A percentile compares a stretch with the other conserved stretches of the same genome.
Evolutionary conservation across 1,140 invertebrate species (phyloP).

Genomic region (Pemphigus obesinymphae): DNA sequence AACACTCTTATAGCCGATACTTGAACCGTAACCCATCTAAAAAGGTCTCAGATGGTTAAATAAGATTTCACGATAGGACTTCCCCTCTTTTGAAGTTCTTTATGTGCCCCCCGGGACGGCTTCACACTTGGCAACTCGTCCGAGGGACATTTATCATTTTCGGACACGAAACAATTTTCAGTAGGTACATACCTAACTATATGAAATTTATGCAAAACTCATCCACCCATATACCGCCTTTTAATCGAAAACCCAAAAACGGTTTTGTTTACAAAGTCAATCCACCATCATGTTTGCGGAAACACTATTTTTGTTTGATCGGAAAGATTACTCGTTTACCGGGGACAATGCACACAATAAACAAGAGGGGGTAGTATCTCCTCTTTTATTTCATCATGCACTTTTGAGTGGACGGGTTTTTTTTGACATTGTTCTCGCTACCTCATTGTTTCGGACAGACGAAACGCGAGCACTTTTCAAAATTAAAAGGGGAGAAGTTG

Average conservation of each 20-base stretch:
- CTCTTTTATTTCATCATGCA: neutral
- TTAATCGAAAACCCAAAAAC: neutral
- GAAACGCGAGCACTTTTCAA: slow-evolving; percentile 23
- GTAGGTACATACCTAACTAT: too few relatives aligned
- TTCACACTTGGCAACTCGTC: neutral
- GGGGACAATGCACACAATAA: neutral
- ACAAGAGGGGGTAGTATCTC: slow-evolving; percentile 3
- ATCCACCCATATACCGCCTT: neutral
- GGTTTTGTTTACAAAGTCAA: slow-evolving; percentile 6
- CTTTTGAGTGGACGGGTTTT: neutral
- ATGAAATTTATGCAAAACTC: neutral
- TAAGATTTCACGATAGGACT: slow-evolving; percentile 27
- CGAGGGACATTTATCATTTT: slow-evolving; percentile 1
- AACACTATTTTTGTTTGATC: slow-evolving; percentile 18
- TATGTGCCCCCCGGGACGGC: neutral
- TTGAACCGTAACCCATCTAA: slow-evolving; percentile 12
- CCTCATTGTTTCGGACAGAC: slow-evolving; percentile 24
- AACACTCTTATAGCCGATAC: neutral
- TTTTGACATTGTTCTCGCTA: slow-evolving; percentile 17
- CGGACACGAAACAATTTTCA: neutral
- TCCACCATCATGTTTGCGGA: neutral
- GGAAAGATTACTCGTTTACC: slow-evolving; percentile 16
- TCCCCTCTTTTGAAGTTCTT: neutral
- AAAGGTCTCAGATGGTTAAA: slow-evolving; percentile 23
- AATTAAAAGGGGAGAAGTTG: slow-evolving; percentile 31